Evolutionary conservation across 2,113 vertebrate species (phyloP), one percentile per base, ranked within the genome.

Genomic region (Pterocles burchelli): DNA sequence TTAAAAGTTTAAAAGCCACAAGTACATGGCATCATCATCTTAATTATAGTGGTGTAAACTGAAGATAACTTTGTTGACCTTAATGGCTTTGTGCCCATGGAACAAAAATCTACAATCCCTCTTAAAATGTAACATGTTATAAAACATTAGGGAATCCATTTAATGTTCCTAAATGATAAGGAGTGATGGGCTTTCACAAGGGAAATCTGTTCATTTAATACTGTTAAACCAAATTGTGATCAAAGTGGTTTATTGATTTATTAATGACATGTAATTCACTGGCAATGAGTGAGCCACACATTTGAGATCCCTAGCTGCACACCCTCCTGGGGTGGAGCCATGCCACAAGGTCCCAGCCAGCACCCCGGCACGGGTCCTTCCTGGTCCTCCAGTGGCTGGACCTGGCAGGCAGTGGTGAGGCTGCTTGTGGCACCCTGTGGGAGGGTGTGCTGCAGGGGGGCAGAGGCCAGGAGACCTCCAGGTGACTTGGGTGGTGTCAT

Each of bases 311-410:
- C 20, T 0, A 2, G 13, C 62, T 57, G 51, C 10, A 25, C 8
- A 25, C 9, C 3, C 33, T 49, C 5, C 41, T 6, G 33, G 26
- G 15, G 2, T 28, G 25, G 11, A 38, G 17, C 11, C n/a, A 55
- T 26, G 11, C 2, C 0, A 0, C 0, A 5, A 31, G 17, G 12
- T 38, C 26, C 51, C 22, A 49, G 22, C 3, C 65, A 43, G 49
- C 14, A 2, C 2, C 24, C 16, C 1, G 0, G 17, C 26, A 36
- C 0, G 0, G 3, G 7, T 17, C 43, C 13, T 20, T 14, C 16
- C 11, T 41, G 31, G 7, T n/a, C 1, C 3, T 6, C 17, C 14
- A 25, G 24, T 2, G 3, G 6, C 38, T 6, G 14, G 21, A 33
- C 1, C 51, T 2, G 2, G 48, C 1, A 1, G 14, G 1, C 3